Conservation (phyloP, 2,888 invertebrate species). For the Petrolisthes cinctipes region DNA sequence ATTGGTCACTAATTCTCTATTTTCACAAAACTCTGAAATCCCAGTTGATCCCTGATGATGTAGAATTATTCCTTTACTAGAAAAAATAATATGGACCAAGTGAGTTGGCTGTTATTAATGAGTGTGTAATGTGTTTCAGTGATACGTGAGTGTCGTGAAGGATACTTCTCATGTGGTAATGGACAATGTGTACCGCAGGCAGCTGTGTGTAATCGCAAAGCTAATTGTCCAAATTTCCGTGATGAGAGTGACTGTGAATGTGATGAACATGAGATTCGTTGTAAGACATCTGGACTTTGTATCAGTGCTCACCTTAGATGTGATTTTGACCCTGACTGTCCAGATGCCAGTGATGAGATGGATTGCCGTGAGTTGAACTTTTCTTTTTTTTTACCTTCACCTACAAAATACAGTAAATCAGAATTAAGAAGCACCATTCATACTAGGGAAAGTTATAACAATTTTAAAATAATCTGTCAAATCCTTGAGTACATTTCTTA, state of each 20-base stretch:
- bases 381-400: no score
- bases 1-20: no score
- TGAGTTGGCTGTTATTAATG: no score
- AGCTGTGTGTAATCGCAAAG: constrained; percentile 76
- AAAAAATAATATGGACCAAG: no score
- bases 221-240: constrained; percentile 56
- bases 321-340: constrained; percentile 74
- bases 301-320: constrained; percentile 72
- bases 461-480: no score
- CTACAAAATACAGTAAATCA: no score
- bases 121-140: constrained; percentile 7
- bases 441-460: no score
- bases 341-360: constrained; percentile 77
- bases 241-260: constrained; percentile 72
- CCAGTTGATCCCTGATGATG: no score
- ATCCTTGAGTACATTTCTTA: no score
- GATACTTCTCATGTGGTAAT: constrained; percentile 79
- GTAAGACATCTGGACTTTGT: constrained; percentile 70
- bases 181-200: constrained; percentile 79
- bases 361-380: constrained; percentile 71
- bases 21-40: no score
- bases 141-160: constrained; percentile 75
- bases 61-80: no score
- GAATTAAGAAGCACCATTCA: no score
- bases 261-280: constrained; percentile 68